These are phyloP conservation scores for Bovichtus diacanthus DNA, from an alignment of 2,797 vertebrate genomes.

Conservation along the genomic window DNA sequence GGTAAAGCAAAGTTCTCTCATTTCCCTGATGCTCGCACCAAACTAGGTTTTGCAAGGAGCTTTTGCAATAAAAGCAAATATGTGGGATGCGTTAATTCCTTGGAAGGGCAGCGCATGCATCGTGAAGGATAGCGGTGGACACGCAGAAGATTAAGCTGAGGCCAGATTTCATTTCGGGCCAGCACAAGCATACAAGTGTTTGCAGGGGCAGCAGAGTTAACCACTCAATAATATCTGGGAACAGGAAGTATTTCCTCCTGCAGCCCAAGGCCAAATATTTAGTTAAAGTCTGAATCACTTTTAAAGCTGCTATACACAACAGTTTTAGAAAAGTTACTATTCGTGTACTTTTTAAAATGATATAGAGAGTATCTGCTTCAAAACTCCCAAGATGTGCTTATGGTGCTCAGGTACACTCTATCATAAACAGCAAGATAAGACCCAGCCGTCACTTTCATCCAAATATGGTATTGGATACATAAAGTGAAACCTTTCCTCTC, in stretches of 20 bases:
- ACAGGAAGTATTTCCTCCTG: constrained; percentile 13
- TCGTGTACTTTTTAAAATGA: background rate
- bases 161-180: constrained; percentile 44
- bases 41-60: constrained; percentile 30
- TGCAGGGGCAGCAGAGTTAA: constrained; percentile 40
- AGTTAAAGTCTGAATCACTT: constrained; percentile 17
- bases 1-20: constrained; percentile 19
- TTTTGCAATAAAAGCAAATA: constrained; percentile 46
- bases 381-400: background rate
- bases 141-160: constrained; percentile 18
- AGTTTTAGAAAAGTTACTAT: background rate
- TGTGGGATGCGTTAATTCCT: constrained; percentile 32
- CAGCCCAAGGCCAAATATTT: constrained; percentile 3
- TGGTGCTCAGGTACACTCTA: constrained; percentile 22
- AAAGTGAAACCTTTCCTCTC: constrained; percentile 42
- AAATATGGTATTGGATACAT: constrained; percentile 67
- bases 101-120: constrained; percentile 26
- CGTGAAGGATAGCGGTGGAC: constrained; percentile 26
- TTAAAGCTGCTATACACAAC: background rate
- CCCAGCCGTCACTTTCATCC: constrained; percentile 66
- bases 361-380: background rate
- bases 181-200: constrained; percentile 12
- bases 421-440: constrained; percentile 50
- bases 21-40: constrained; percentile 28
- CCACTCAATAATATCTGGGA: constrained; percentile 10